Conservation (phyloP, 1,140 invertebrate genomes). For the Chionoecetes opilio region DNA sequence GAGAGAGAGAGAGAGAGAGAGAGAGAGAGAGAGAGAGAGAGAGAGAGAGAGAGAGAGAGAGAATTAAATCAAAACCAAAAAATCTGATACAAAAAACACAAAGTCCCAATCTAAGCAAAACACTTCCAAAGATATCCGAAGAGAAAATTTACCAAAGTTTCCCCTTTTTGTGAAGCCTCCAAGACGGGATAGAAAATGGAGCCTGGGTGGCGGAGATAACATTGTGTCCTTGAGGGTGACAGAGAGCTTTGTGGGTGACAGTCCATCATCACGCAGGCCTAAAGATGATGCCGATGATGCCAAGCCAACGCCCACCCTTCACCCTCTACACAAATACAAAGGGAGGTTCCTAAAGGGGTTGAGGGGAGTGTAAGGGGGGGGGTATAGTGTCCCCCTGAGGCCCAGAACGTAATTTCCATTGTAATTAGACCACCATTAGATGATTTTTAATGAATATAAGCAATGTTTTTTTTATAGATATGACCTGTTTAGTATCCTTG, state of each 20-base stretch:
- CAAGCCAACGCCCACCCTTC: neutral
- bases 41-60: neutral
- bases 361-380: neutral
- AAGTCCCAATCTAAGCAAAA: neutral
- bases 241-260: neutral
- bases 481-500: too few species aligned
- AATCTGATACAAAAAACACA: neutral
- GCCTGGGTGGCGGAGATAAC: constrained; percentile 23
- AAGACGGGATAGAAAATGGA: constrained; percentile 4
- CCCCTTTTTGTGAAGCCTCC: neutral
- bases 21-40: neutral
- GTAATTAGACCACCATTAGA: too few species aligned
- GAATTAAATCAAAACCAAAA: neutral
- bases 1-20: neutral
- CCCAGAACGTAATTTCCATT: too few species aligned
- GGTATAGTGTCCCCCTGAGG: too few species aligned
- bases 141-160: neutral
- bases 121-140: neutral
- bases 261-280: neutral
- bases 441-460: too few species aligned
- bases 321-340: neutral
- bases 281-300: neutral
- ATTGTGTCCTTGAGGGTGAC: neutral
- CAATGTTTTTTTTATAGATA: too few species aligned
- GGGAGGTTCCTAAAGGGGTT: neutral